Evolutionary conservation across 2,113 vertebrate genomes (phyloP).

Genomic region (Reinhardtius hippoglossoides): DNA sequence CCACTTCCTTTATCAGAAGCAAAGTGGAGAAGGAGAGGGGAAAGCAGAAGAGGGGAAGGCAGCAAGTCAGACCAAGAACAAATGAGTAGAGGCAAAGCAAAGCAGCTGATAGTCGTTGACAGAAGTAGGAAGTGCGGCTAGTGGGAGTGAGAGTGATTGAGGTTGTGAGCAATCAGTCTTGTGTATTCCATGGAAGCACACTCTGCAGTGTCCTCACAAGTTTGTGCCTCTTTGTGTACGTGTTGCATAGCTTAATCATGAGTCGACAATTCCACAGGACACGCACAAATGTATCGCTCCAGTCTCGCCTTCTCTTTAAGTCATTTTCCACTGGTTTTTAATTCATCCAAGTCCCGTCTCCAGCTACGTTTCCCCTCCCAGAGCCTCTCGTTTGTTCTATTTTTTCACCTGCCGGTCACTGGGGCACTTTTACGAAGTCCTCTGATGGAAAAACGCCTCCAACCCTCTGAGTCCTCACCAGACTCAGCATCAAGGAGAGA

Average conservation of each 20-base stretch:
- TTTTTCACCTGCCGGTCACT: slow-evolving; percentile 75
- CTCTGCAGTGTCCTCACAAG: slow-evolving; percentile 6
- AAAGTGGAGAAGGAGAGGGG: slow-evolving; percentile 47
- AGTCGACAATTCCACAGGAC: slow-evolving; percentile 49
- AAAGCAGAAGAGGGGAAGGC: not conserved
- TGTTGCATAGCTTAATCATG: slow-evolving; percentile 35
- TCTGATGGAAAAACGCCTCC: slow-evolving; percentile 27
- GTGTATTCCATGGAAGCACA: not conserved
- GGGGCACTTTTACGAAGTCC: slow-evolving; percentile 57
- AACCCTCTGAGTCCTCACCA: slow-evolving; percentile 17
- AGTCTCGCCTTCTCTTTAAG: slow-evolving; percentile 22
- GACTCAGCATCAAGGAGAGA: slow-evolving; percentile 35
- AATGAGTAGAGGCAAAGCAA: slow-evolving; percentile 4
- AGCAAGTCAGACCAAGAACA: not conserved
- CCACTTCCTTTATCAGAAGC: slow-evolving; percentile 75
- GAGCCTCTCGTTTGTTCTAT: slow-evolving; percentile 60
- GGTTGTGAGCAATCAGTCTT: slow-evolving; percentile 7
- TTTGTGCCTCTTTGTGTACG: slow-evolving; percentile 6
- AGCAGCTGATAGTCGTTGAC: slow-evolving; percentile 19
- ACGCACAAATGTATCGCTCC: slow-evolving; percentile 24
- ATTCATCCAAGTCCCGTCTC: slow-evolving; percentile 35
- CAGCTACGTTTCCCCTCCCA: slow-evolving; percentile 25
- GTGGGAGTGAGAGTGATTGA: not conserved
- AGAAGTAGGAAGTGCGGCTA: slow-evolving; percentile 12
- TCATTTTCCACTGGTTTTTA: slow-evolving; percentile 59